Percentiles rank a stretch among this genome's conserved stretches.
These are phyloP conservation scores for Darevskia nairensis DNA, from an alignment of 2,797 vertebrate genomes.

Conservation along the genomic window DNA sequence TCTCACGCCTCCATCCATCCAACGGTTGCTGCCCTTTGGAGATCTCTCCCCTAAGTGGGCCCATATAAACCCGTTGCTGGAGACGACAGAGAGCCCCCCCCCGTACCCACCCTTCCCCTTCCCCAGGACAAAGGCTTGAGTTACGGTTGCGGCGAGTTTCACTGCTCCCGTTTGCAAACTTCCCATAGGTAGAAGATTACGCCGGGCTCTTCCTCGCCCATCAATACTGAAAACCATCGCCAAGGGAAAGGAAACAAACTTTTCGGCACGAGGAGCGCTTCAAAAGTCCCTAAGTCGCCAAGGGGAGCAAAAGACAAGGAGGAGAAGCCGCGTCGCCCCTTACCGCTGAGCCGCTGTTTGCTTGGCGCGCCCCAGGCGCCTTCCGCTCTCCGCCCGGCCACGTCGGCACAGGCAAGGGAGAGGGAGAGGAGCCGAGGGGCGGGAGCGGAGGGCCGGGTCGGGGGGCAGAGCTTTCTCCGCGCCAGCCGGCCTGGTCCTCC, in stretches of 20 bases:
- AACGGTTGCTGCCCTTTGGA: neutral
- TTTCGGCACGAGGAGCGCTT: no score
- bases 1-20: neutral
- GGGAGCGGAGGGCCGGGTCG: neutral
- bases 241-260: neutral
- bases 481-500: neutral
- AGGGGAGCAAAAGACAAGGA: neutral
- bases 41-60: no score
- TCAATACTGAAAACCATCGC: no score
- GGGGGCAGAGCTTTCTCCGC: neutral
- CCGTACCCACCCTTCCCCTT: no score
- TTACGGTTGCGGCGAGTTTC: neutral
- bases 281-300: no score
- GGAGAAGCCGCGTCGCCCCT: neutral
- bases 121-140: neutral
- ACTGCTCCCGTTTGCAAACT: no score
- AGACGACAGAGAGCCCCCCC: neutral
- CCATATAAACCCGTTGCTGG: neutral
- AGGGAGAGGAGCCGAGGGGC: constrained; percentile 46
- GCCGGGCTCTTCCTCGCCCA: neutral
- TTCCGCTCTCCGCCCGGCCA: constrained; percentile 76
- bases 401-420: constrained; percentile 74
- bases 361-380: constrained; percentile 43
- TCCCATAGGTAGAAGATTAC: no score
- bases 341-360: constrained; percentile 52